phyloP scores from a whole-genome alignment of 2,888 invertebrate species.

The Scaeva pyrastri region DNA sequence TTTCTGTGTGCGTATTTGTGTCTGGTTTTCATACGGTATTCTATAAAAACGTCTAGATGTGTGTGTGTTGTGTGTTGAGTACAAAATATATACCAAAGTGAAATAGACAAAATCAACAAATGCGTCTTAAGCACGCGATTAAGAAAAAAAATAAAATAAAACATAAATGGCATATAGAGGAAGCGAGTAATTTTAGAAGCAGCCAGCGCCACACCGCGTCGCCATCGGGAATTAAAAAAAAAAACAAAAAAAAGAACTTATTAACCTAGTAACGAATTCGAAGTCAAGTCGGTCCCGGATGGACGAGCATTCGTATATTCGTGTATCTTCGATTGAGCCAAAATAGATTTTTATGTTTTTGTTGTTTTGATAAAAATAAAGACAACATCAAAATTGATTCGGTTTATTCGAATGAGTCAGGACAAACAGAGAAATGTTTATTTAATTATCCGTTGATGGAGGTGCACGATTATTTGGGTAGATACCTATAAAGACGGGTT shows the following conservation, averaged over 20 bases:
- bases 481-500: not conserved
- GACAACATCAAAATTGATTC: conserved; percentile 64
- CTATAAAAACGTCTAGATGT: not conserved
- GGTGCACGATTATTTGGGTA: conserved; percentile 18
- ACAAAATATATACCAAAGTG: conserved; percentile 33
- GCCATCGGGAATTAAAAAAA: not conserved
- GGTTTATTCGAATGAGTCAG: conserved; percentile 40
- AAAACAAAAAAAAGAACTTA: not conserved
- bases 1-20: conserved; percentile 8
- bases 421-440: conserved; percentile 31
- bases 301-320: not conserved
- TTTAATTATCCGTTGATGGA: conserved; percentile 58
- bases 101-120: conserved; percentile 53
- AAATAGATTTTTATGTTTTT: conserved; percentile 69
- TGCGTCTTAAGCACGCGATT: conserved; percentile 65
- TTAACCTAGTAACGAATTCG: conserved; percentile 42
- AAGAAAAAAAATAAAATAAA: not conserved
- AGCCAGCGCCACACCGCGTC: conserved; percentile 17
- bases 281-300: not conserved
- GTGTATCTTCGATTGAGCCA: conserved; percentile 1
- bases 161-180: conserved; percentile 7
- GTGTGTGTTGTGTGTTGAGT: not conserved
- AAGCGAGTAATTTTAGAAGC: not conserved
- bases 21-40: not conserved
- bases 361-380: conserved; percentile 64